These are phyloP conservation scores for Gymnosoma rotundatum DNA, from an alignment of 2,888 invertebrate species.

Conservation along the genomic window DNA sequence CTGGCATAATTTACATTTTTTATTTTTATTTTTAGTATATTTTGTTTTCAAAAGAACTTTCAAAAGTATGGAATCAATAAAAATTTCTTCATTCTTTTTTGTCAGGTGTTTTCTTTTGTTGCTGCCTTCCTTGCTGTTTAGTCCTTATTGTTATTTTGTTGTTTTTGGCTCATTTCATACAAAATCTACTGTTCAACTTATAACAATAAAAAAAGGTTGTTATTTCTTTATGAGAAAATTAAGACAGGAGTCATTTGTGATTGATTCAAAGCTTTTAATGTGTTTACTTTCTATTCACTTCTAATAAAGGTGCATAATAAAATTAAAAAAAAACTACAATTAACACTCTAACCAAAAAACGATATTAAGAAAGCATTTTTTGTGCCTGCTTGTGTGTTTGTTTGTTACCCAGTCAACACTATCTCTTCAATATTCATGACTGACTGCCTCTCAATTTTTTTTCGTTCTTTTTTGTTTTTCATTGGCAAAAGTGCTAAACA, in stretches of 20 bases:
- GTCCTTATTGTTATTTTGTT: not conserved
- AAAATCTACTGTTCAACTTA: not conserved
- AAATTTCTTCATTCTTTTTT: not conserved
- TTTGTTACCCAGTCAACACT: constrained; percentile 22
- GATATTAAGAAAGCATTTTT: constrained; percentile 11
- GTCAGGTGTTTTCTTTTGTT: too few species aligned
- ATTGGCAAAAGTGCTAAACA: constrained; percentile 65
- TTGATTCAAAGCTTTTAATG: not conserved
- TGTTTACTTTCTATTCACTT: constrained; percentile 7
- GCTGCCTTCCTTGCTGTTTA: not conserved
- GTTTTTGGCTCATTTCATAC: not conserved
- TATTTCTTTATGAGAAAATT: not conserved
- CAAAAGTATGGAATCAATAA: not conserved
- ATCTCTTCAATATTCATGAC: constrained; percentile 41
- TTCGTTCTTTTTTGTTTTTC: not conserved
- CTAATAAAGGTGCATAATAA: not conserved
- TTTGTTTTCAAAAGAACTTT: too few species aligned
- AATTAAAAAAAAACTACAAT: not conserved
- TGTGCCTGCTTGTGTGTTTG: not conserved
- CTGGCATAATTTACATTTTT: too few species aligned
- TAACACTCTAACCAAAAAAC: constrained; percentile 39
- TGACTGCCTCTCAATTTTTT: constrained; percentile 25
- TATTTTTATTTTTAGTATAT: too few species aligned
- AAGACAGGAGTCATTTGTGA: not conserved
- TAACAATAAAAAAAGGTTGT: not conserved